These are phyloP conservation scores for Steatornis caripensis DNA, from an alignment of 2,113 vertebrate species.

Conservation along the genomic window DNA sequence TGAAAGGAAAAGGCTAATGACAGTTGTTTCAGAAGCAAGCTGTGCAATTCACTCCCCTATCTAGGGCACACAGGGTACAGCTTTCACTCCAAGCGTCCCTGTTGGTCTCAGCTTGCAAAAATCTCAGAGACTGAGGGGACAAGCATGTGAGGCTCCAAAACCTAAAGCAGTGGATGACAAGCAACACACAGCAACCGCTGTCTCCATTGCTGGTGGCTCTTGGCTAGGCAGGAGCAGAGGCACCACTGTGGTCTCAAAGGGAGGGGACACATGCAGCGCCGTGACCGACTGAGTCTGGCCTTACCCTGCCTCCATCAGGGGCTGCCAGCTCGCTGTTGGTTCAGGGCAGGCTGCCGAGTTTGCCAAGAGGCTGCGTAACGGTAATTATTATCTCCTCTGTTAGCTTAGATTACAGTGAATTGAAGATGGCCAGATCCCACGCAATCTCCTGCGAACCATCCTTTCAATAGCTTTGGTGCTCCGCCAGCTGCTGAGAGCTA, in stretches of 20 bases:
- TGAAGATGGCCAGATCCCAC: not conserved
- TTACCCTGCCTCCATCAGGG: not conserved
- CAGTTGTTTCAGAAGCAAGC: not conserved
- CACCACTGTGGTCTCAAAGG: not conserved
- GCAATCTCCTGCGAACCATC: not conserved
- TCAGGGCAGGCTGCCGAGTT: not conserved
- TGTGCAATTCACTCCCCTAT: not conserved
- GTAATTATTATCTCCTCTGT: not conserved
- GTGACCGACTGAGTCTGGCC: not conserved
- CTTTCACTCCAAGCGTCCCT: not conserved
- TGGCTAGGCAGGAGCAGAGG: not conserved
- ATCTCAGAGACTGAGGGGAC: not conserved
- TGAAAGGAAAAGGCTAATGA: not conserved
- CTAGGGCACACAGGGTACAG: not conserved
- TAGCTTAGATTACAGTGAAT: not conserved
- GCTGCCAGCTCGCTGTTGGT: not conserved
- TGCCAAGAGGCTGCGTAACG: not conserved
- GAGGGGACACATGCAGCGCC: rapidly evolving
- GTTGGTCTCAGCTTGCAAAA: not conserved
- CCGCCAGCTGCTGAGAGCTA: not conserved
- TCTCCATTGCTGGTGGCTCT: not conserved
- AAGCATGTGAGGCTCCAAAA: not conserved
- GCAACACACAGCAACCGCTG: not conserved
- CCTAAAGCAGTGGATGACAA: not conserved
- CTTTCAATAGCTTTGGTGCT: not conserved